phyloP scores from a whole-genome alignment of 2,888 invertebrate genomes.

The Branchipolynoe longqiensis region DNA sequence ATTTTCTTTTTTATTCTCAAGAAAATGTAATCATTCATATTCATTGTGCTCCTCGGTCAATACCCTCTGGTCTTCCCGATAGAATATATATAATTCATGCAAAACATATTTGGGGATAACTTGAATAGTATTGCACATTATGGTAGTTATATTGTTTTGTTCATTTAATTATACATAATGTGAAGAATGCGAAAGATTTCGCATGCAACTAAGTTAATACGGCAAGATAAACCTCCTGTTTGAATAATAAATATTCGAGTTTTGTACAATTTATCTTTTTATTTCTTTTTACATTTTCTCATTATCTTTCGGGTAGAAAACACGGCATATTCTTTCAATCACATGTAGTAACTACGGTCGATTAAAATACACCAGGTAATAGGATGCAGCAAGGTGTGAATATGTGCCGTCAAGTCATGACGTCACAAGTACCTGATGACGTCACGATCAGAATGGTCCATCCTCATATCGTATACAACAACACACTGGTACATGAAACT shows the following conservation, averaged over 20 bases:
- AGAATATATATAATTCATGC: conserved; percentile 50
- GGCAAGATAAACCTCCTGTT: neutral
- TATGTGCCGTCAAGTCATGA: neutral
- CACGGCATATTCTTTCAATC: conserved; percentile 8
- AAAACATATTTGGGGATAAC: conserved; percentile 35
- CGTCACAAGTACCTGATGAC: neutral
- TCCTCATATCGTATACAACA: neutral
- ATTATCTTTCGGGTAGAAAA: conserved; percentile 7
- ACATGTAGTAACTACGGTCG: neutral
- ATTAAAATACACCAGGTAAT: conserved; percentile 14
- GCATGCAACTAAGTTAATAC: conserved; percentile 41
- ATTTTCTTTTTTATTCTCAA: conserved; percentile 58
- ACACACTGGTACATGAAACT: too few relatives aligned
- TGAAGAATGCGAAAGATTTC: conserved; percentile 43
- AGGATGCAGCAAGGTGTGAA: neutral
- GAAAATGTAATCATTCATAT: conserved; percentile 59
- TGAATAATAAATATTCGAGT: conserved; percentile 14
- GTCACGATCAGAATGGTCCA: neutral
- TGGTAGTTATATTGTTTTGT: neutral
- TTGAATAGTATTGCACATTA: conserved; percentile 43
- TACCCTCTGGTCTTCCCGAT: too few relatives aligned
- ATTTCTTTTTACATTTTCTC: neutral
- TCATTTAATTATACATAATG: conserved; percentile 41
- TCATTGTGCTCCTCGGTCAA: conserved; percentile 52
- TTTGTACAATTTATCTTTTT: conserved; percentile 9